Base-by-base conservation (phyloP, 1,140 invertebrate species). In the Homalodisca vitripennis region DNA sequence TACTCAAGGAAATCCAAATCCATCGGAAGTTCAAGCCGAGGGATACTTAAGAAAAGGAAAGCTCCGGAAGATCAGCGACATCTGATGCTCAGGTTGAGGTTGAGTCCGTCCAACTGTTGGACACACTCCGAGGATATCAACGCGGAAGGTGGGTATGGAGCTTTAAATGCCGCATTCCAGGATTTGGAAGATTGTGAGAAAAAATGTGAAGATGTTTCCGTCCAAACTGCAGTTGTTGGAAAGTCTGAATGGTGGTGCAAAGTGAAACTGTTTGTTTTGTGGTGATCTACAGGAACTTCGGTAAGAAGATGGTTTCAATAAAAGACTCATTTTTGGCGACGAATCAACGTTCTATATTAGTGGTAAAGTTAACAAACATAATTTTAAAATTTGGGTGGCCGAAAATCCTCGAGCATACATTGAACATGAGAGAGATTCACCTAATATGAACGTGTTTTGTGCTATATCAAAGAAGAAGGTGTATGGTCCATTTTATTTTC, bases 71-170 rank as follows among this genome's bases (percentile, higher is more conserved):
- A 60, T 26, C 55, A 60, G 26, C 55, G 24, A 29, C 55, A 26
- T 60, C 55, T 60, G 55, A 60, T 41, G 34, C 34, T 27, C 48
- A 53, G 48, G 48, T 53, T 53, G 48, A 53, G 22, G 6, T 53
- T n/a, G n/a, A 6, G 24, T 60, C 55, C 55, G 27, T 60, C 2
- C 27, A 60, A 30, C 6, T 13, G 55, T 60, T 60, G 55, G 26
- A 60, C 26, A 60, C 55, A 29, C 26, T 6, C 55, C 26, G 6
- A 27, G 55, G 55, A 60, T 27, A 29, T 60, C 55, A 60, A 60
- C 27, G 55, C 55, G 55, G 55, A 60, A n/a, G 55, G 55, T 60
- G 55, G 27, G 24, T 29, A 60, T 60, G 55, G 55, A 60, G 24
- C 22, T 60, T 60, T 3, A 27, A 60, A 60, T 60, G 14, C 55